Evolutionary conservation across 2,888 invertebrate species (phyloP).

Genomic region (Nysson spinosus): DNA sequence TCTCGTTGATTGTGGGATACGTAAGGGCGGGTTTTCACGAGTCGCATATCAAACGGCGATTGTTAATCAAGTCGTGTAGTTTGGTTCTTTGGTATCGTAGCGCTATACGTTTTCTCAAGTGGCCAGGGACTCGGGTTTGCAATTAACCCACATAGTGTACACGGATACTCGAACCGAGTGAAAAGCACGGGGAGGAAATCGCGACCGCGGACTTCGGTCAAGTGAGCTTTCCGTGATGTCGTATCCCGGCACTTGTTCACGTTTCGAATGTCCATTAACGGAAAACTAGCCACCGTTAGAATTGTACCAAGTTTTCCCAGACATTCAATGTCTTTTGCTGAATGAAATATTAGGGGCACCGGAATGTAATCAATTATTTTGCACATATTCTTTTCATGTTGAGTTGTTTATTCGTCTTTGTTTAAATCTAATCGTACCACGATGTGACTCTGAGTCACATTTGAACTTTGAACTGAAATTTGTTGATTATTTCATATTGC

Average conservation of each 20-base stretch:
- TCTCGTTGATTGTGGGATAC: too few species aligned
- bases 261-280: constrained; percentile 37
- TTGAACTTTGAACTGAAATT: too few species aligned
- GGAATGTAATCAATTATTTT: too few species aligned
- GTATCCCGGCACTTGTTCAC: constrained; percentile 32
- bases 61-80: neutral
- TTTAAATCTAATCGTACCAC: too few species aligned
- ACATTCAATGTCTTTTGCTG: too few species aligned
- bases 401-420: too few species aligned
- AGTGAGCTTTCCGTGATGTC: constrained; percentile 45
- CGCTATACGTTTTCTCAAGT: neutral
- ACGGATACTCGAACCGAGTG: constrained; percentile 30
- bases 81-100: constrained; percentile 2
- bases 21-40: too few species aligned
- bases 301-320: constrained; percentile 35
- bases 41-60: too few species aligned
- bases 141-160: constrained; percentile 53
- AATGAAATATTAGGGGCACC: too few species aligned
- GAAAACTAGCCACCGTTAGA: neutral
- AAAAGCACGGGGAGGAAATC: constrained; percentile 14
- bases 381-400: too few species aligned
- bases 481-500: too few species aligned
- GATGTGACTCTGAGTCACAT: too few species aligned
- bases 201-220: constrained; percentile 32
- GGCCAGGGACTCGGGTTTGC: constrained; percentile 40